These are phyloP conservation scores for Melanchra persicariae DNA, from an alignment of 2,888 invertebrate species.

Conservation along the genomic window DNA sequence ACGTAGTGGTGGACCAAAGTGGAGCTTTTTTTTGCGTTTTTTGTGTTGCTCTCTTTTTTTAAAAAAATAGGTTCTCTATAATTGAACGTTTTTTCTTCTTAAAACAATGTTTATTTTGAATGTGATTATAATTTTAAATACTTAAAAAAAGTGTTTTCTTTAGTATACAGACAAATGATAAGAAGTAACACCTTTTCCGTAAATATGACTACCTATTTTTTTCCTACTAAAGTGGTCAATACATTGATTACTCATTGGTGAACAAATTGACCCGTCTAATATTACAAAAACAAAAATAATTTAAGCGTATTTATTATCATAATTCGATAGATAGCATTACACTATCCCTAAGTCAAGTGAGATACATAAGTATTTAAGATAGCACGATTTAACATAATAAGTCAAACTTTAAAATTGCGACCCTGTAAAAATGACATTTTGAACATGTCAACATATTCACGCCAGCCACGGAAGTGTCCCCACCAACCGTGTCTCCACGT, in stretches of 20 bases:
- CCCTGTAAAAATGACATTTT: slow-evolving; percentile 11
- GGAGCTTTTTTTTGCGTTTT: slow-evolving; percentile 18
- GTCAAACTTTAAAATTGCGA: slow-evolving; percentile 15
- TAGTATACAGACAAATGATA: slow-evolving; percentile 2
- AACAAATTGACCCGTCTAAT: slow-evolving; percentile 34
- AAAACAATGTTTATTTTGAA: slow-evolving; percentile 14
- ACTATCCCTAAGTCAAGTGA: slow-evolving; percentile 25
- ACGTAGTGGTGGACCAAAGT: slow-evolving; percentile 17
- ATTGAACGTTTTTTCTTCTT: slow-evolving; percentile 9
- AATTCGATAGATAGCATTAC: slow-evolving; percentile 29
- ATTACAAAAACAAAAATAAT: slow-evolving; percentile 24
- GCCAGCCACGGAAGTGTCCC: no score
- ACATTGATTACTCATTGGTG: slow-evolving; percentile 31
- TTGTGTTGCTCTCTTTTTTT: slow-evolving; percentile 3
- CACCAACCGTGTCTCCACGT: no score
- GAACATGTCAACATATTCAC: background rate
- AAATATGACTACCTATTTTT: slow-evolving; percentile 17
- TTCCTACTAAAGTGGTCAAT: slow-evolving; percentile 20
- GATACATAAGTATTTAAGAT: slow-evolving; percentile 21
- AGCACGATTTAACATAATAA: slow-evolving; percentile 9
- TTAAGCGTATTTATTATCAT: slow-evolving; percentile 22
- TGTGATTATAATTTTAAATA: slow-evolving; percentile 12
- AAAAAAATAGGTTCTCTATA: slow-evolving; percentile 1
- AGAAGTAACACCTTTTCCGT: slow-evolving; percentile 11
- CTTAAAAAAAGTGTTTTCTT: slow-evolving; percentile 9